Evolutionary conservation across 1,140 invertebrate species (phyloP), one percentile per base, ranked within the genome.

Genomic region (Zaprionus kolodkinae): DNA sequence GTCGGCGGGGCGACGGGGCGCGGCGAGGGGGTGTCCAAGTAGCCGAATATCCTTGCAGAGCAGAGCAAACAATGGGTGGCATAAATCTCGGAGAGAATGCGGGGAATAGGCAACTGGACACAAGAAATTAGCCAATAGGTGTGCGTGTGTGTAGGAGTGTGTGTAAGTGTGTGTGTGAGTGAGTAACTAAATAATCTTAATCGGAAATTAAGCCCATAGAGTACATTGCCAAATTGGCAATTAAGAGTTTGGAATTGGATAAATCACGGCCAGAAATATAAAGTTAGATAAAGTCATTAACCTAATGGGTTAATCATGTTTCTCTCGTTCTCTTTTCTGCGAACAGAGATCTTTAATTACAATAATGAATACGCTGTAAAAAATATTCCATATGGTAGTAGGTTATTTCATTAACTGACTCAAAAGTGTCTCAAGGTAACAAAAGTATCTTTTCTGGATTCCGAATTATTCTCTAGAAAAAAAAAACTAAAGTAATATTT

Each of bases 161-260:
- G 13, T 15, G n/a, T 15, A 13, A 7, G 40, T 0, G 40, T 38
- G 36, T 38, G 36, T 11, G 36, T 12, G 36, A 13, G 45, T 50
- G 45, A 11, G 64, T 68, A 45, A 43, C 65, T 61, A 61, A 73
- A 68, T 73, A 68, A 73, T 73, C 71, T 73, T 73, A 45, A 68
- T 61, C 71, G 48, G 56, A 73, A 73, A 73, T 73, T 68, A 60
- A 73, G 71, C 64, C 68, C 71, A 73, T 68, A 56, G 64, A 73
- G 71, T 73, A 68, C 71, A 68, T 36, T 68, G 59, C 60, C 65
- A 64, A 55, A 73, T 55, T 60, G 64, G 36, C 65, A 68, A 68
- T 68, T 68, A 73, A 68, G 56, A 36, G n/a, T 27, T 68, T 61
- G 17, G 17, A 55, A 48, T 45, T 40, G 48, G 65, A 60, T 73